Evolutionary conservation across 2,113 vertebrate species (phyloP).

Genomic region (Thalassarche chlororhynchos): DNA sequence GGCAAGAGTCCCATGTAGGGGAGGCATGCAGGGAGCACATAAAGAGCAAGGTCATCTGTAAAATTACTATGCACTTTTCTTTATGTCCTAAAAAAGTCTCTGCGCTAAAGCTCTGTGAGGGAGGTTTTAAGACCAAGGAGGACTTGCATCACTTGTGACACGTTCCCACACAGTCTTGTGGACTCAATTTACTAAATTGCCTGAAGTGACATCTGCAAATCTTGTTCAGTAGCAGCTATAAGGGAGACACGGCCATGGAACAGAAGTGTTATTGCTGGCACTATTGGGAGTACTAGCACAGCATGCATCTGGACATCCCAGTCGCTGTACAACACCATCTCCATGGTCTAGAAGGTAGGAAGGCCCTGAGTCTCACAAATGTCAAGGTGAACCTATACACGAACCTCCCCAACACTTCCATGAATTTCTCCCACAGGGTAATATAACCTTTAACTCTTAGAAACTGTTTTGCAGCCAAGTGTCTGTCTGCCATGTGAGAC

Average conservation of each 20-base stretch:
- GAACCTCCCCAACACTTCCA: not conserved
- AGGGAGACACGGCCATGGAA: not conserved
- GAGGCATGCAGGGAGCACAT: not conserved
- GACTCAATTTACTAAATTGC: not conserved
- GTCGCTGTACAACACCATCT: not conserved
- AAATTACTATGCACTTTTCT: not conserved
- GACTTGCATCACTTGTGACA: not conserved
- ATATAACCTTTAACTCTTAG: not conserved
- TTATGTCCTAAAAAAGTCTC: not conserved
- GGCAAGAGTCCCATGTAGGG: not conserved
- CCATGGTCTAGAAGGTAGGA: not conserved
- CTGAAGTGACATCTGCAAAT: not conserved
- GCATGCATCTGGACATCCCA: not conserved
- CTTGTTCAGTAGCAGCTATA: not conserved
- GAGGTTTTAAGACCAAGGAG: not conserved
- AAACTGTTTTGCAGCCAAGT: not conserved
- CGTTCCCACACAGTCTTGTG: not conserved
- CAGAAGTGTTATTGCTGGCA: not conserved
- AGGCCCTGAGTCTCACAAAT: not conserved
- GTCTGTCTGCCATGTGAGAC: not conserved
- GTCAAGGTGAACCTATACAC: not conserved
- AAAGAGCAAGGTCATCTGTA: not conserved
- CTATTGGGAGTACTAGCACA: not conserved
- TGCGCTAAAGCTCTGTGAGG: not conserved
- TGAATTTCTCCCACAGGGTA: not conserved